These are phyloP conservation scores for Spinus olivaceus DNA, from an alignment of 2,797 vertebrate genomes.

Conservation along the genomic window DNA sequence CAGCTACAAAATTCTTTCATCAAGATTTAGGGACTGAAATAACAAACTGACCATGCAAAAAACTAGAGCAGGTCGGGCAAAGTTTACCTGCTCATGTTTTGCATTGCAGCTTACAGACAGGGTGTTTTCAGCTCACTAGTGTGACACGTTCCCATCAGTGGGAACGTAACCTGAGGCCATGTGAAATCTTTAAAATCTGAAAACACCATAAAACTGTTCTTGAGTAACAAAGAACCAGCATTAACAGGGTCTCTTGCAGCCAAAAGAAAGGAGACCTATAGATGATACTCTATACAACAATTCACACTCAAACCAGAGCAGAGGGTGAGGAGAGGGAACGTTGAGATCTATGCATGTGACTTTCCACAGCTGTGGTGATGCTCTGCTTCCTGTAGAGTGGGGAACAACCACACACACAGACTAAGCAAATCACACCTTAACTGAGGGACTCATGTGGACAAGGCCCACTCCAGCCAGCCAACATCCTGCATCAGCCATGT, in stretches of 20 bases:
- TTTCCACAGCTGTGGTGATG: neutral
- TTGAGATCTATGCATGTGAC: accelerated
- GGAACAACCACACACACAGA: neutral
- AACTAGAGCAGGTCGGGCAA: neutral
- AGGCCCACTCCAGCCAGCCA: neutral
- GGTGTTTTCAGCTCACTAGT: neutral
- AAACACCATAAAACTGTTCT: neutral
- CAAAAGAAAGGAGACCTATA: neutral
- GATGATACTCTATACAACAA: neutral
- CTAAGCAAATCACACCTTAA: neutral
- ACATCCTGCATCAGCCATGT: neutral
- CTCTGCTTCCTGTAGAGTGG: neutral
- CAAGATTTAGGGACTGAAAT: neutral
- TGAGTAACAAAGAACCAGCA: neutral
- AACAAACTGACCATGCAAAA: neutral
- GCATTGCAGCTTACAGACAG: neutral
- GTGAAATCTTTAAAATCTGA: neutral
- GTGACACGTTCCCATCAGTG: neutral
- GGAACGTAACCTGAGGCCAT: neutral
- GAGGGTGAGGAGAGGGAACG: neutral
- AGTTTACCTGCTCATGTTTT: neutral
- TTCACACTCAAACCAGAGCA: neutral
- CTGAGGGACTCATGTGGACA: neutral
- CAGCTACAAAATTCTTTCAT: neutral
- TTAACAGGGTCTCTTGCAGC: neutral